Percentiles rank a stretch among this genome's conserved stretches.
phyloP scores from a whole-genome alignment of 2,888 invertebrate species.

The Drosophila borborema region DNA sequence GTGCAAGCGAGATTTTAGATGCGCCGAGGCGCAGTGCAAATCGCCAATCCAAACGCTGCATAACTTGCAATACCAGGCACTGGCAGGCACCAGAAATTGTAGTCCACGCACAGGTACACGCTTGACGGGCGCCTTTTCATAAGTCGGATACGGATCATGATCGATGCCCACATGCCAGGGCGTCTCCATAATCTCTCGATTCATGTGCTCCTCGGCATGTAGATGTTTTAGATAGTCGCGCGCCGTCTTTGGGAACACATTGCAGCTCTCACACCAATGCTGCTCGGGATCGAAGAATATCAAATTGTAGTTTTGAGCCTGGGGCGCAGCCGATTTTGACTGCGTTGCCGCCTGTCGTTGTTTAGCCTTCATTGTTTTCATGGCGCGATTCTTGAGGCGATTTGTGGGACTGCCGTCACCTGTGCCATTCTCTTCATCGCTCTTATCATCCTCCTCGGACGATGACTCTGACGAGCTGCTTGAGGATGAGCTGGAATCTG shows the following conservation, averaged over 20 bases:
- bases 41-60: slow-evolving; percentile 96
- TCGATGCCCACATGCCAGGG: slow-evolving; percentile 84
- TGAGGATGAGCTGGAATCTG: slow-evolving; percentile 70
- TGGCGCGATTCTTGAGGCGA: slow-evolving; percentile 84
- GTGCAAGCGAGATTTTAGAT: slow-evolving; percentile 92
- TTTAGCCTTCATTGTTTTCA: slow-evolving; percentile 84
- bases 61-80: slow-evolving; percentile 95
- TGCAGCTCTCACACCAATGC: slow-evolving; percentile 95
- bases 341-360: slow-evolving; percentile 60
- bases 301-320: slow-evolving; percentile 87
- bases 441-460: slow-evolving; percentile 63
- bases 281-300: slow-evolving; percentile 95
- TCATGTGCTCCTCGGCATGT: slow-evolving; percentile 91
- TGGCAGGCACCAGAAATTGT: slow-evolving; percentile 94
- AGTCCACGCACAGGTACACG: slow-evolving; percentile 94
- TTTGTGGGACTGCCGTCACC: slow-evolving; percentile 82
- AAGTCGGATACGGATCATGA: slow-evolving; percentile 88
- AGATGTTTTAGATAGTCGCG: slow-evolving; percentile 94
- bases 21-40: slow-evolving; percentile 93
- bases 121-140: slow-evolving; percentile 90
- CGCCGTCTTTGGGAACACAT: slow-evolving; percentile 94
- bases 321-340: slow-evolving; percentile 11
- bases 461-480: slow-evolving; percentile 76
- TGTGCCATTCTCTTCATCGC: slow-evolving; percentile 59
- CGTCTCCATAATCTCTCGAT: slow-evolving; percentile 82